A percentile compares a stretch with the other conserved stretches of the same genome.
Conservation (phyloP, 2,113 vertebrate species). For the Antigone vipio region DNA sequence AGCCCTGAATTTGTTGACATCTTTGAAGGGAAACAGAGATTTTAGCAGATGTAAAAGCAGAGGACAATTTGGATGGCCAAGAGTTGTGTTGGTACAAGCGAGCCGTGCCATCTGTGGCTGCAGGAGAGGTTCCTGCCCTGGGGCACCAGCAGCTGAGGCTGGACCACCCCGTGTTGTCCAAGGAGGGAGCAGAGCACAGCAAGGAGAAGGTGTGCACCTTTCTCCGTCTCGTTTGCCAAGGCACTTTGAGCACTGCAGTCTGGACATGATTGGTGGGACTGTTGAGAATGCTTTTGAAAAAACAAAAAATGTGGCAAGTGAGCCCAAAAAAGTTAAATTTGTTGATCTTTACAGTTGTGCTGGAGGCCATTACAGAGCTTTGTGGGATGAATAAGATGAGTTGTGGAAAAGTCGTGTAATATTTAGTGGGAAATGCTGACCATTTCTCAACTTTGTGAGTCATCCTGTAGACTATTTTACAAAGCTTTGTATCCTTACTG, state of each 20-base stretch:
- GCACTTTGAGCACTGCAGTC: background rate
- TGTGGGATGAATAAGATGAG: background rate
- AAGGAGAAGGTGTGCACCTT: background rate
- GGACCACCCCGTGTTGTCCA: accelerated
- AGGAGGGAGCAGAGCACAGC: background rate
- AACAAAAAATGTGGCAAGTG: background rate
- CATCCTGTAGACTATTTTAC: background rate
- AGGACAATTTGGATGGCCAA: background rate
- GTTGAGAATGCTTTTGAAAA: background rate
- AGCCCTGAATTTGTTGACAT: background rate
- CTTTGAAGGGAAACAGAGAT: background rate
- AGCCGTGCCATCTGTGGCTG: background rate
- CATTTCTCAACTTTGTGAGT: background rate
- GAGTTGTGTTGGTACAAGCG: background rate
- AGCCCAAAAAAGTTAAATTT: background rate
- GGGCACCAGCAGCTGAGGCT: background rate
- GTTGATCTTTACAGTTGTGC: background rate
- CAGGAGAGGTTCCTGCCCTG: background rate
- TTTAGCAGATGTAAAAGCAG: background rate
- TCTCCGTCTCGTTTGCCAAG: background rate
- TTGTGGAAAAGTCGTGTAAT: background rate
- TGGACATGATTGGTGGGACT: background rate
- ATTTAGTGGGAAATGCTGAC: background rate
- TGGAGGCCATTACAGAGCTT: background rate
- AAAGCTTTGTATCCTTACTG: background rate